Base-by-base conservation (phyloP, 2,113 vertebrate genomes). In the Gavialis gangeticus region DNA sequence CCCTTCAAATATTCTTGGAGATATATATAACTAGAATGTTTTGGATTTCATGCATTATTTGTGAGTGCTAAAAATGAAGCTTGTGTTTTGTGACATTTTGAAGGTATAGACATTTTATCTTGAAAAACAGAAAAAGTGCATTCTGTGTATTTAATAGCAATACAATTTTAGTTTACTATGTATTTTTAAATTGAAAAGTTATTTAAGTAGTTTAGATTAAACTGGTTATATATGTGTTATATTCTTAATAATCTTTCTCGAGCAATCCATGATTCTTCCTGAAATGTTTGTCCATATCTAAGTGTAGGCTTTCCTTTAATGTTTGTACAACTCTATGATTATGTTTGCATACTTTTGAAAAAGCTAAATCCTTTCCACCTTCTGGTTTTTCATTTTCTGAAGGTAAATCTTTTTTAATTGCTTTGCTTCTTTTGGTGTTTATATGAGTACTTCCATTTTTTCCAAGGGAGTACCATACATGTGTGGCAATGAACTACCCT, bases 401-500 rank as follows among this genome's bases (percentile, higher is more conserved):
- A 58, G 85, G 88, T 94, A 97, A 97, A 97, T 95, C 75, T 97
- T 89, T 95, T 83, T 89, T 30, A 90, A 94, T 88, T 95, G 95
- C 91, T 88, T 95, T 88, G 57, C 71, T 93, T 94, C 96, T 95
- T 77, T 46, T 86, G 58, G 55, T 97, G 64, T 97, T 98, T 98
- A 94, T 24, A 64, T 30, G 6, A 84, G 24, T 77, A 27, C 58
- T 83, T 59, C 46, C 87, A 18, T 66, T 87, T 84, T 97, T n/a
- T 76, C 97, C 94, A 92, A 95, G 82, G 84, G 90, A 98, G 95
- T 98, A 16, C 94, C 93, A 69, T 89, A 87, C 27, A 5, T 2
- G 2, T 58, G 96, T 98, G 97, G 96, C 97, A 97, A 96, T 98
- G 97, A 98, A 97, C 97, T 98, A 97, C 97, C 82, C 69, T 88